A percentile compares a stretch with the other conserved stretches of the same genome.
Evolutionary conservation across 2,888 invertebrate genomes (phyloP).

Genomic region (Halictus quadricinctus): DNA sequence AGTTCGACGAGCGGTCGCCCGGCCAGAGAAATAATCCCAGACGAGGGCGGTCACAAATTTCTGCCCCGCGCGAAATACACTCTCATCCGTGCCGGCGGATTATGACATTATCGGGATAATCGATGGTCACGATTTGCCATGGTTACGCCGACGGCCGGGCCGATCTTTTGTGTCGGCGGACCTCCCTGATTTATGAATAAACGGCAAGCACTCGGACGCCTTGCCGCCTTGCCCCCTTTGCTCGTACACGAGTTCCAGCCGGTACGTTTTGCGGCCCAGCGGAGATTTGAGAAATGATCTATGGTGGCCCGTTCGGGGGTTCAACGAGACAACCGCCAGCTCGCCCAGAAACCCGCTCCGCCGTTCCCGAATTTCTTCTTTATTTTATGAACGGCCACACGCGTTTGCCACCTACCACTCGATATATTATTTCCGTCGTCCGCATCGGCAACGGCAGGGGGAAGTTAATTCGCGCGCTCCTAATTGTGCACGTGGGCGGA

Average conservation of each 20-base stretch:
- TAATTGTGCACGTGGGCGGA: slow-evolving; percentile 50
- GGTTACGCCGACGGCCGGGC: slow-evolving; percentile 49
- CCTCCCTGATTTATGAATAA: slow-evolving; percentile 65
- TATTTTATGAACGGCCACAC: slow-evolving; percentile 51
- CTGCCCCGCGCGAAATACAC: slow-evolving; percentile 26
- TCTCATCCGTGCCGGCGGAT: slow-evolving; percentile 43
- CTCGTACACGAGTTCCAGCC: slow-evolving; percentile 34
- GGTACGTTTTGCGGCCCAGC: slow-evolving; percentile 36
- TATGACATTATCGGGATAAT: slow-evolving; percentile 69
- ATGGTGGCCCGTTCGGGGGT: slow-evolving; percentile 40
- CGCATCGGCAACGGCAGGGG: background rate
- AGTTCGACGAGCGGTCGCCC: background rate
- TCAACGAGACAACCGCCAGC: slow-evolving; percentile 45
- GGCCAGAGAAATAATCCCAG: background rate
- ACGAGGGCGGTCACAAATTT: slow-evolving; percentile 34
- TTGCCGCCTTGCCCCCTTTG: background rate
- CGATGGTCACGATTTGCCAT: slow-evolving; percentile 66
- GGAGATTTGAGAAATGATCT: slow-evolving; percentile 62
- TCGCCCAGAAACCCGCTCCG: background rate
- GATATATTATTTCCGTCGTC: slow-evolving; percentile 34
- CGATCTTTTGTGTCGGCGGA: slow-evolving; percentile 53
- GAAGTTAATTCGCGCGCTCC: slow-evolving; percentile 45
- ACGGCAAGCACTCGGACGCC: slow-evolving; percentile 28
- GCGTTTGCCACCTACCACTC: slow-evolving; percentile 38
- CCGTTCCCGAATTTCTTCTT: slow-evolving; percentile 43